A percentile compares a stretch with the other conserved stretches of the same genome.
Evolutionary conservation across 2,888 invertebrate genomes (phyloP).

Genomic region (Hypercompe scribonia): DNA sequence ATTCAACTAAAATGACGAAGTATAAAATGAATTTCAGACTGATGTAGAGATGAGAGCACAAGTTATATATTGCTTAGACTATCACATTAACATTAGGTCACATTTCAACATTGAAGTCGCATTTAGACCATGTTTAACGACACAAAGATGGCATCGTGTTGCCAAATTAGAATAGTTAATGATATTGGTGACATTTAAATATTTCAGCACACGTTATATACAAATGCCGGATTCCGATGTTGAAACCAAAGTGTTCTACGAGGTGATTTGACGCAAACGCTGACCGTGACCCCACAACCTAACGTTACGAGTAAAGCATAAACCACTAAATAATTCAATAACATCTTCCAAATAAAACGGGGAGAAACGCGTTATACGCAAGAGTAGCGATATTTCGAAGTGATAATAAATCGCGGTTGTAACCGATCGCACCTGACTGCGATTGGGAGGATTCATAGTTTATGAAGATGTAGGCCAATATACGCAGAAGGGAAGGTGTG

Average conservation of each 20-base stretch:
- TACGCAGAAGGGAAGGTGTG: conserved; percentile 23
- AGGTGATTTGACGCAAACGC: conserved; percentile 12
- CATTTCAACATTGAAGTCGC: conserved; percentile 14
- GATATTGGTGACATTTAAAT: conserved; percentile 35
- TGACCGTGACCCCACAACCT: conserved; percentile 39
- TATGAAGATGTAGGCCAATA: conserved; percentile 67
- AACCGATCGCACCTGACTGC: conserved; percentile 81
- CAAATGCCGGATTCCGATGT: conserved; percentile 31
- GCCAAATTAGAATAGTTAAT: conserved; percentile 31
- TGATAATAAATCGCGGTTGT: conserved; percentile 77
- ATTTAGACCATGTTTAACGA: conserved; percentile 11
- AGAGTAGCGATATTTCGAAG: conserved; percentile 58
- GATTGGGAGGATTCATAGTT: conserved; percentile 81
- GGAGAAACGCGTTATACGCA: conserved; percentile 44
- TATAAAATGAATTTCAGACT: not conserved
- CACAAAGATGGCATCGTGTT: conserved; percentile 21
- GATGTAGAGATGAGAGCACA: not conserved
- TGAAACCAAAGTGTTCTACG: conserved; percentile 30
- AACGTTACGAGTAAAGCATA: conserved; percentile 22
- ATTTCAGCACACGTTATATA: conserved; percentile 30
- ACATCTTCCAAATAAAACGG: conserved; percentile 65
- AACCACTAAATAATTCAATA: conserved; percentile 71
- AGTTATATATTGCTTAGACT: not conserved
- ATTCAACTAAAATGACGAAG: not conserved
- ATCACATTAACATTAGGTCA: conserved; percentile 1